Evolutionary conservation across 1,140 invertebrate species (phyloP).

Genomic region (Pseudachorutes palmiensis): DNA sequence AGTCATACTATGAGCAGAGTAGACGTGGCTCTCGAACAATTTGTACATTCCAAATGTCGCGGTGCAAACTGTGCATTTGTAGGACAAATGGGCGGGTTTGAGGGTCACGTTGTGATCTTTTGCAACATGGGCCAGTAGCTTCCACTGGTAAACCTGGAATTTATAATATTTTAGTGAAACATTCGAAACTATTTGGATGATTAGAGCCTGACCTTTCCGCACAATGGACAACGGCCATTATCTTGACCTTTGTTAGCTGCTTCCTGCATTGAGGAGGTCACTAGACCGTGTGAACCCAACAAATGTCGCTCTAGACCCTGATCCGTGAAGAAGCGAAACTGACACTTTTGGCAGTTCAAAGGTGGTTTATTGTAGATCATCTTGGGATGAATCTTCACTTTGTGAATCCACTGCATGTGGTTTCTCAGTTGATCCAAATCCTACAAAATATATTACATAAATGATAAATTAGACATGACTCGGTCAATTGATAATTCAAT

Average conservation of each 20-base stretch:
- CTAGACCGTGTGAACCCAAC: slow-evolving; percentile 82
- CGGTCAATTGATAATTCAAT: neutral
- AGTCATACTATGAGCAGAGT: slow-evolving; percentile 79
- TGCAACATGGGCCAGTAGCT: slow-evolving; percentile 79
- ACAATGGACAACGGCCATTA: slow-evolving; percentile 83
- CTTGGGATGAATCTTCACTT: slow-evolving; percentile 91
- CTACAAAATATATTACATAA: slow-evolving; percentile 40
- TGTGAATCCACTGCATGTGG: slow-evolving; percentile 94
- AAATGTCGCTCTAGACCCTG: slow-evolving; percentile 86
- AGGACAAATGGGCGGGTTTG: slow-evolving; percentile 83
- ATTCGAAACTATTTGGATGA: neutral
- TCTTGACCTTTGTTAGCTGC: slow-evolving; percentile 90
- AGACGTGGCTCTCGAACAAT: slow-evolving; percentile 88
- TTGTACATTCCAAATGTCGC: slow-evolving; percentile 92
- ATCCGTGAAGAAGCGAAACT: slow-evolving; percentile 75
- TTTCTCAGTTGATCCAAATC: slow-evolving; percentile 83
- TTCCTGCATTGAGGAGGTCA: slow-evolving; percentile 84
- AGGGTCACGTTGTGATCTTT: slow-evolving; percentile 81
- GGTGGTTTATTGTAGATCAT: slow-evolving; percentile 92
- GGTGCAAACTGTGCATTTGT: slow-evolving; percentile 89
- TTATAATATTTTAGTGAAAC: slow-evolving; percentile 19
- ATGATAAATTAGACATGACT: neutral
- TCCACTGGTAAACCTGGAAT: slow-evolving; percentile 80
- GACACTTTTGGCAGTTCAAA: slow-evolving; percentile 90
- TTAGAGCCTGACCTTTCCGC: slow-evolving; percentile 62